These are phyloP conservation scores for Drosophila saltans DNA, from an alignment of 1,140 invertebrate species.

Conservation along the genomic window DNA sequence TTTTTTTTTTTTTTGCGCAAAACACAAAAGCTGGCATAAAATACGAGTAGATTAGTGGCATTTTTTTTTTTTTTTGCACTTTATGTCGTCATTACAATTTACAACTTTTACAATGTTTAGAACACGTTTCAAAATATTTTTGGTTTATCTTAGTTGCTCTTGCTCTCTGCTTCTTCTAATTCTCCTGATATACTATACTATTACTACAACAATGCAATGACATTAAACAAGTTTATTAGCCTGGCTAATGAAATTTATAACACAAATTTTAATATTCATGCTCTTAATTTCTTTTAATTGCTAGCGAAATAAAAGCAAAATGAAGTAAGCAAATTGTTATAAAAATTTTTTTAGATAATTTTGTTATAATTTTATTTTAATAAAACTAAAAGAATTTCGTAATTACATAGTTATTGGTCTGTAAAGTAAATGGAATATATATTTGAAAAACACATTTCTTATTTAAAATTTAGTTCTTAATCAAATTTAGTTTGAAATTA, in stretches of 20 bases:
- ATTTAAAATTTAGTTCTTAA: no score
- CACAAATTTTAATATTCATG: neutral
- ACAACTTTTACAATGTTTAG: constrained; percentile 21
- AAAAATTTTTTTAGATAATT: no score
- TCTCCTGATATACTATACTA: neutral
- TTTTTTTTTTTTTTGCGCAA: constrained; percentile 22
- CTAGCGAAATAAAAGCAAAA: constrained; percentile 16
- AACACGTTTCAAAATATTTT: constrained; percentile 19
- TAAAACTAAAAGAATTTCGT: no score
- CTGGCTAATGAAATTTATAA: neutral
- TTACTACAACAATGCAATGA: neutral
- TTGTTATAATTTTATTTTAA: no score
- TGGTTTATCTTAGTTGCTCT: neutral
- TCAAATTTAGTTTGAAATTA: no score
- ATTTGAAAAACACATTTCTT: no score
- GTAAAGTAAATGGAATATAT: no score
- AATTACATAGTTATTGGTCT: no score
- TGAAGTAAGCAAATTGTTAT: constrained; percentile 17
- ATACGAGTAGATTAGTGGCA: constrained; percentile 8
- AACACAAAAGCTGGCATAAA: constrained; percentile 15
- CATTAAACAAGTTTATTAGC: constrained; percentile 12
- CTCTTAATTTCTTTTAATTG: neutral
- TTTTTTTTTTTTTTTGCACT: neutral
- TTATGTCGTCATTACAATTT: constrained; percentile 15
- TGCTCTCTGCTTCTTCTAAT: neutral